Base-by-base conservation (phyloP, 2,113 vertebrate genomes). In the Cacatua alba region DNA sequence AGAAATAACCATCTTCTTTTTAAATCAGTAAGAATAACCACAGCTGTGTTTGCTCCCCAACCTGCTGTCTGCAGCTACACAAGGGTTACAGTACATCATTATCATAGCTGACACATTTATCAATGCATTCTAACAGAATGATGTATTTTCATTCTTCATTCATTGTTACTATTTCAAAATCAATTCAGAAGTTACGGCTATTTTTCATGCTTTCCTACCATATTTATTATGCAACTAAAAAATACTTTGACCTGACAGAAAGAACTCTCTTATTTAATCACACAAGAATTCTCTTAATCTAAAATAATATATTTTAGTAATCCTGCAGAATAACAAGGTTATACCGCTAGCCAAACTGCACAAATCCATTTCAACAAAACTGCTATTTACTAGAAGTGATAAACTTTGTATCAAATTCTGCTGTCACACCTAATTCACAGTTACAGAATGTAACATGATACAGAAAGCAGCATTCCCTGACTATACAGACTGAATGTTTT, bases 11-110 rank as follows among this genome's bases (percentile, higher is more conserved):
- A 26, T 20, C 43, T 37, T 82, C 43, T 31, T 86, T 76, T 81
- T 43, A 82, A 76, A 65, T 3, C 6, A 1, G 19, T 41, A 86
- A 59, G 84, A 93, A 69, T 28, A 84, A 92, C 69, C 75, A 90
- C 95, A 97, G 95, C 96, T 97, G 97, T 63, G 86, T 89, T 95
- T 90, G 86, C 63, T 97, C 96, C 90, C 55, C 88, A 91, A 20
- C 65, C 65, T 88, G 77, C 90, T 92, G 92, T 90, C 94, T 81
- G 68, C 88, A 96, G 89, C 86, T 55, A 85, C 93, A 70, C 95
- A 96, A 85, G 92, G 92, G 94, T 96, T 96, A 88, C 92, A 94
- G 94, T 92, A 94, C 33, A 18, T 96, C 95, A 94, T 88, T 48
- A 86, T 68, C 83, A 60, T 9, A 75, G 92, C 82, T 95, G 96